Evolutionary conservation across 2,113 vertebrate genomes (phyloP).

Genomic region (Cisticola juncidis): DNA sequence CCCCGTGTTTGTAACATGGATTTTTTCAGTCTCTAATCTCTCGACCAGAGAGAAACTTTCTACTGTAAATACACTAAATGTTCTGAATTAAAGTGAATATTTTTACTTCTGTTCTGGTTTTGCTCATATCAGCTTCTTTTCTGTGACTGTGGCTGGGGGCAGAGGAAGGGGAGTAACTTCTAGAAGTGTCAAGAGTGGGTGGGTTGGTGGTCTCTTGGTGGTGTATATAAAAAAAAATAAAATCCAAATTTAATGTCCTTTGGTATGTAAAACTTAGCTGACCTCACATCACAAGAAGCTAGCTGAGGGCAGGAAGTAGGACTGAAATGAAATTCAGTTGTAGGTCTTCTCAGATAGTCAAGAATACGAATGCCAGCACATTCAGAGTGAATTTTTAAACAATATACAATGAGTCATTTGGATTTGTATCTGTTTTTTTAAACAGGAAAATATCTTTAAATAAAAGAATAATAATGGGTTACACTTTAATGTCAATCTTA

Average conservation of each 20-base stretch:
- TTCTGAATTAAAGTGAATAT: conserved; percentile 9
- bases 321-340: neutral
- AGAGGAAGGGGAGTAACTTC: neutral
- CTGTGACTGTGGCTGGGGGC: neutral
- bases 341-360: neutral
- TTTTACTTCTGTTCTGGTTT: neutral
- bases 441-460: neutral
- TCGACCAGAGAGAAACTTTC: neutral
- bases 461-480: neutral
- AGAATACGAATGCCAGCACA: neutral
- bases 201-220: neutral
- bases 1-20: neutral
- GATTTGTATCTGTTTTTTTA: neutral
- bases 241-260: neutral
- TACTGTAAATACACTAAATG: conserved; percentile 59
- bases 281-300: neutral
- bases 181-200: neutral
- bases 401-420: neutral
- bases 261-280: neutral
- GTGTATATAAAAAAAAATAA: too few relatives aligned
- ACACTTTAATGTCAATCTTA: neutral
- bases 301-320: neutral
- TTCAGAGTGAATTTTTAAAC: neutral
- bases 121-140: neutral
- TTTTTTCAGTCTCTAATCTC: neutral